Evolutionary conservation across 2,888 invertebrate genomes (phyloP), one percentile per base, ranked within the genome.

Genomic region (Lasius fuliginosus): DNA sequence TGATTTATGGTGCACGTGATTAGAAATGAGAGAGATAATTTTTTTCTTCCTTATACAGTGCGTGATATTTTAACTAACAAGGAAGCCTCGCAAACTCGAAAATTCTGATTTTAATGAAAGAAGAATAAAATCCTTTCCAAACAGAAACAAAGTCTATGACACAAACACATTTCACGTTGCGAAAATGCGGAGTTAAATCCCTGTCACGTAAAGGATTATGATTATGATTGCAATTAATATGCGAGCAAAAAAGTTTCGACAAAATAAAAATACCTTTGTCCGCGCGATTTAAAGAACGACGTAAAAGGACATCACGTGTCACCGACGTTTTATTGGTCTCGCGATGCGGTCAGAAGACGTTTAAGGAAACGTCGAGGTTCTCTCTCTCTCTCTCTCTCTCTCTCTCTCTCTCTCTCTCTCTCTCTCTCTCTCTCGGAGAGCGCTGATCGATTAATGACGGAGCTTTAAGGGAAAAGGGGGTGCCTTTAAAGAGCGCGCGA

Each of bases 381-480:
- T n/a, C 67, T 77, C 67, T 65, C 15, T 46, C 67, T 15, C 11
- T 27, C 46, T 27, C 42, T 42, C 23, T 46, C 67, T 15, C 11
- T 27, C 46, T 27, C 42, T 42, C 23, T 23, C 23, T 0, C 23
- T 0, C 23, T 0, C 23, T 0, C 46, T 18, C 18, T 18, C 9
- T 46, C 27, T 49, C 18, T 46, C 42, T 18, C 65, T 30, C 18
- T 46, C 68, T 75, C 27, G 74, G 12, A 11, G 46, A 42, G 36
- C 65, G 77, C 71, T 64, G 82, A 62, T 81, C 88, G 87, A 87
- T 88, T 84, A 86, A 88, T 76, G 82, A 69, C 56, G 65, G 65
- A 76, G 82, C 60, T 71, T 64, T 53, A 30, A n/a, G 53, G 23
- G 65, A 68, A 65, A 82, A 82, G 40, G 62, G 42, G 77, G 60